Evolutionary conservation across 2,797 vertebrate genomes (phyloP), one percentile per base, ranked within the genome.

Genomic region (Sibirionetta formosa): DNA sequence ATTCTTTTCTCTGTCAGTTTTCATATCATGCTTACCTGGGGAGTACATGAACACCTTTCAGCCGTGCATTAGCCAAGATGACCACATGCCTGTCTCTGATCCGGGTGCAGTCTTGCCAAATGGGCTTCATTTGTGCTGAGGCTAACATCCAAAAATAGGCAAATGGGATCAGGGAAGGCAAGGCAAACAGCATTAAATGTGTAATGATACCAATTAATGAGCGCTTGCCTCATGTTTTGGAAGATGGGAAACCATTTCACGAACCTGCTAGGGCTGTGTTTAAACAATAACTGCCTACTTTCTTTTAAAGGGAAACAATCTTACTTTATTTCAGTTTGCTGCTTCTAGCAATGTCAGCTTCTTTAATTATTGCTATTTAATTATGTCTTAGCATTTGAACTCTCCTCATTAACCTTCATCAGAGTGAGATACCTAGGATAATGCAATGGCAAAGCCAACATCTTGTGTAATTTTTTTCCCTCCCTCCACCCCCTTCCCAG

Each of bases 331-430:
- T 73, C 89, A 63, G 63, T 94, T 95, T 87, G 64, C 92, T 81
- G 77, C 95, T 96, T 95, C 76, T 92, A 87, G 89, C 82, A 63
- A 44, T 82, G 93, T 94, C 95, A 91, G 84, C 86, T 96, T 85
- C 84, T 96, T 97, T 97, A 97, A 97, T 97, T 97, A 95, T 97
- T 94, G 92, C 93, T 94, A 82, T 97, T 97, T 97, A 97, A 96
- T 97, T 97, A 96, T 78, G 68, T 88, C 93, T 88, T 97, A 94
- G 79, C 93, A 92, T 96, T 96, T 97, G 97, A 96, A 97, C 96
- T 96, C 81, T 97, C 92, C 96, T 97, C 95, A 92, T 97, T 97
- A 97, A 97, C 97, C 96, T 97, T 96, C 95, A 95, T 96, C 95
- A 95, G 81, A 90, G 79, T 46, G 83, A 96, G 92, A 88, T 93